Evolutionary conservation across 1,140 invertebrate species (phyloP).

Genomic region (Dendrolimus kikuchii): DNA sequence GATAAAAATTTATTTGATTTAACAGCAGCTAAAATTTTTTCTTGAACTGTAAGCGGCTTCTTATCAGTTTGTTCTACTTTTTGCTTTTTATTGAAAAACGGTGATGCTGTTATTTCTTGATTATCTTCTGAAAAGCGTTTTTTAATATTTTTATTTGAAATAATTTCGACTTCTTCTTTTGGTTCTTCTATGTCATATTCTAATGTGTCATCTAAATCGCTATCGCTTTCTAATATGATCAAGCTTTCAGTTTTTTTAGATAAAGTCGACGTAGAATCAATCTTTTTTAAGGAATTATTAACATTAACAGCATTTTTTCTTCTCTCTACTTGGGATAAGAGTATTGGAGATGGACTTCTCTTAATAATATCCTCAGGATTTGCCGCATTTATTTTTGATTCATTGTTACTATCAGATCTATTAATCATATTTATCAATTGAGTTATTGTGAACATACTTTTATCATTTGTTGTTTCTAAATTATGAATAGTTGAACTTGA

Average conservation of each 20-base stretch:
- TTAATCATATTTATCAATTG: slow-evolving; percentile 58
- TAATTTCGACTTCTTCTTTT: neutral
- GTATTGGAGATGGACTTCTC: slow-evolving; percentile 43
- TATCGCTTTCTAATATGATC: slow-evolving; percentile 48
- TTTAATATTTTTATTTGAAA: slow-evolving; percentile 27
- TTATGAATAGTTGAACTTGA: neutral
- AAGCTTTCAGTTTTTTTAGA: slow-evolving; percentile 25
- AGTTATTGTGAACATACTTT: slow-evolving; percentile 55
- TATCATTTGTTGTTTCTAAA: slow-evolving; percentile 16
- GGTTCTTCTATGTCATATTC: slow-evolving; percentile 21
- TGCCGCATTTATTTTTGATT: slow-evolving; percentile 7
- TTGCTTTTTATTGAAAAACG: slow-evolving; percentile 52
- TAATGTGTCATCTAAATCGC: slow-evolving; percentile 35
- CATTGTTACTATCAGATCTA: slow-evolving; percentile 16
- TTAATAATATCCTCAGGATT: slow-evolving; percentile 13
- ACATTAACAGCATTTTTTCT: slow-evolving; percentile 18
- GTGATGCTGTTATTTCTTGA: slow-evolving; percentile 25
- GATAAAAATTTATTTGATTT: slow-evolving; percentile 22
- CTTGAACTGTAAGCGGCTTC: slow-evolving; percentile 33
- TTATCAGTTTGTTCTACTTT: slow-evolving; percentile 27
- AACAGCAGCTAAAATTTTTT: slow-evolving; percentile 44
- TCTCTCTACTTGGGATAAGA: slow-evolving; percentile 46
- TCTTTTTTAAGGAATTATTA: slow-evolving; percentile 1
- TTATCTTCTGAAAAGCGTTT: slow-evolving; percentile 36
- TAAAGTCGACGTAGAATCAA: slow-evolving; percentile 2